A percentile compares a stretch with the other conserved stretches of the same genome.
Conservation (phyloP, 2,888 invertebrate species). For the Callimorpha dominula region DNA sequence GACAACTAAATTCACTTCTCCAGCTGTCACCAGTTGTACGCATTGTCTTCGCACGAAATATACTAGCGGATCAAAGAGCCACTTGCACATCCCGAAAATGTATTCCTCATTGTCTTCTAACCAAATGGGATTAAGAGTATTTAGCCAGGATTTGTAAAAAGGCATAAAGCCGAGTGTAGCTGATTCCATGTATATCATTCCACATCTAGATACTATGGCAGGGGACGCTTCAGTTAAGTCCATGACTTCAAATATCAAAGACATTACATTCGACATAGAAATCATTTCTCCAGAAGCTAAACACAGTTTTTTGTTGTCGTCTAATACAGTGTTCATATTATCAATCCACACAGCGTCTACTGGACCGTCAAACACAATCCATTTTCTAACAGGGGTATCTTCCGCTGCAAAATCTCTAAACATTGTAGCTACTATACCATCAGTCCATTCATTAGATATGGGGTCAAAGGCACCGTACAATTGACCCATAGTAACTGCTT, state of each 20-base stretch:
- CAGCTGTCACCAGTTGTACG: constrained; percentile 88
- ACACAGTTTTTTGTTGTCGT: constrained; percentile 95
- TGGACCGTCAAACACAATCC: constrained; percentile 97
- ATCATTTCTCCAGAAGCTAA: constrained; percentile 95
- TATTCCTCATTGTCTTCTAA: constrained; percentile 86
- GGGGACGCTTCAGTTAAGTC: constrained; percentile 94
- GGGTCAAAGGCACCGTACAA: constrained; percentile 97
- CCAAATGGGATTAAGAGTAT: constrained; percentile 88
- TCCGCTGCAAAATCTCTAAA: constrained; percentile 92
- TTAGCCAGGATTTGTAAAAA: constrained; percentile 93
- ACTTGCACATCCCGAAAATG: constrained; percentile 89
- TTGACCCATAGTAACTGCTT: constrained; percentile 96
- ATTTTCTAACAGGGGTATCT: constrained; percentile 92
- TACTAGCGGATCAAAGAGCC: constrained; percentile 92
- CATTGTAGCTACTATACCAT: constrained; percentile 93
- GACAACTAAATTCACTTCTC: constrained; percentile 90
- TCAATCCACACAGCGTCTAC: constrained; percentile 97
- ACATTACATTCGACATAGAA: constrained; percentile 93
- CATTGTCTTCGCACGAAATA: constrained; percentile 91
- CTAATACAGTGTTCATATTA: constrained; percentile 95
- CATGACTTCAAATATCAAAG: constrained; percentile 96
- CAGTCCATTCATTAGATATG: constrained; percentile 96
- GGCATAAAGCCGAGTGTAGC: constrained; percentile 93
- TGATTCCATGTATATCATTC: constrained; percentile 97
- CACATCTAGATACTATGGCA: constrained; percentile 96